Evolutionary conservation across 2,888 invertebrate genomes (phyloP).

Genomic region (Athalia circularis): DNA sequence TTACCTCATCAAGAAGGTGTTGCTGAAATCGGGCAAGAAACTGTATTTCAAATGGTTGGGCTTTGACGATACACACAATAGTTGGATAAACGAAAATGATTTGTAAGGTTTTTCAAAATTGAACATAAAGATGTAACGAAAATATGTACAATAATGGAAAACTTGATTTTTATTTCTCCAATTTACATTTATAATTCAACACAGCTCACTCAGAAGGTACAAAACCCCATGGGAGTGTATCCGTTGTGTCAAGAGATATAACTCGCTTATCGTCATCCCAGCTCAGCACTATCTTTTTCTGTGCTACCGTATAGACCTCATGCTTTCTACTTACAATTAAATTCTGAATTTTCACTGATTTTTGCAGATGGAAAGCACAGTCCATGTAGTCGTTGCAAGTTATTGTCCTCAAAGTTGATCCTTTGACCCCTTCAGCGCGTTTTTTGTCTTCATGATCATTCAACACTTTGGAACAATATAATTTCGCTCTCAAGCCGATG

Average conservation of each 20-base stretch:
- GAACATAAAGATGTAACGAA: not conserved
- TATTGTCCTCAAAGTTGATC: constrained; percentile 43
- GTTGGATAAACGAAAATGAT: constrained; percentile 40
- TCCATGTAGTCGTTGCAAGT: constrained; percentile 47
- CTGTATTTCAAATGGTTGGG: constrained; percentile 45
- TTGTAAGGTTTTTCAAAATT: not conserved
- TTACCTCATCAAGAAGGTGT: constrained; percentile 42
- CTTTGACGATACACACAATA: constrained; percentile 43
- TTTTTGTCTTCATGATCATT: constrained; percentile 40
- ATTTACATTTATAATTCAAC: not conserved
- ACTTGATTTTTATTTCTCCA: not conserved
- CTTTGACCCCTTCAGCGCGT: constrained; percentile 46
- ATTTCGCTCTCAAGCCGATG: constrained; percentile 59
- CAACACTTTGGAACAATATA: constrained; percentile 52
- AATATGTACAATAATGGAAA: not conserved
- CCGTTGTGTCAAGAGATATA: constrained; percentile 18
- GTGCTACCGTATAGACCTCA: constrained; percentile 36
- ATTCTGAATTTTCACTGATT: constrained; percentile 46
- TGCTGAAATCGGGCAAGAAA: constrained; percentile 33
- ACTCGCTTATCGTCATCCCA: constrained; percentile 46
- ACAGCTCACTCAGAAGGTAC: not conserved
- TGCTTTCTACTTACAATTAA: constrained; percentile 47
- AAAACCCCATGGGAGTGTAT: constrained; percentile 44
- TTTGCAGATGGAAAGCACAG: constrained; percentile 34
- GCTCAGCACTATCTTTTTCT: constrained; percentile 43